Base-by-base conservation (phyloP, 2,797 vertebrate species). In the Labeo calbasu region DNA sequence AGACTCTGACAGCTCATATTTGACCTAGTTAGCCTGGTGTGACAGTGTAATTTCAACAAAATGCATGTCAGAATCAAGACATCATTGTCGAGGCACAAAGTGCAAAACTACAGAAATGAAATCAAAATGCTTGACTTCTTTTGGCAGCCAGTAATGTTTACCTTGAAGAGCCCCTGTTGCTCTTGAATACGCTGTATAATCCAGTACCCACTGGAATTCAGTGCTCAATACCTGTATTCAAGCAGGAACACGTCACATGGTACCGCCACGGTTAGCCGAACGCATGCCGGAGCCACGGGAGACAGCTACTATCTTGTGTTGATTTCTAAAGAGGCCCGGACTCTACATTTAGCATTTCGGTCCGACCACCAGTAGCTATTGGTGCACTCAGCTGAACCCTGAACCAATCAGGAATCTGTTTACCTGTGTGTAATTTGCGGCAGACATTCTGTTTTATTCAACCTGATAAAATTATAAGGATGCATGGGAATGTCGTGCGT, bases 171-270 rank as follows among this genome's bases (percentile, higher is more conserved):
- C 90, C 91, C 88, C 88, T 89, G 80, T 94, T 92, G 92, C 91
- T 91, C 72, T 89, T 91, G 85, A 92, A 88, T 88, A 82, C 84
- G 88, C 87, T 91, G 89, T 89, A 90, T 91, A 91, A 89, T 93
- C 91, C 88, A 89, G 89, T 90, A 90, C 90, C 90, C 89, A 87
- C 92, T 92, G 92, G 92, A 93, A 92, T 93, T 87, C 90, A 84
- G 90, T 87, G 84, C 92, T 95, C 92, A 95, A 94, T 94, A 93
- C 92, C 86, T 92, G 91, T 94, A 95, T 95, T 95, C 92, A 95
- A 90, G 84, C 17, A 75, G 90, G 83, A 85, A 88, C 82, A 89
- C 40, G 46, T 80, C 83, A 80, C 71, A 72, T 77, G 79, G 66
- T 78, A 48, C 23, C 91, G 88, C 91, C 90, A 89, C 61, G 91